Percentiles rank a stretch among this genome's conserved stretches.
These are phyloP conservation scores for Platysteira castanea DNA, from an alignment of 2,113 vertebrate species.

Conservation along the genomic window DNA sequence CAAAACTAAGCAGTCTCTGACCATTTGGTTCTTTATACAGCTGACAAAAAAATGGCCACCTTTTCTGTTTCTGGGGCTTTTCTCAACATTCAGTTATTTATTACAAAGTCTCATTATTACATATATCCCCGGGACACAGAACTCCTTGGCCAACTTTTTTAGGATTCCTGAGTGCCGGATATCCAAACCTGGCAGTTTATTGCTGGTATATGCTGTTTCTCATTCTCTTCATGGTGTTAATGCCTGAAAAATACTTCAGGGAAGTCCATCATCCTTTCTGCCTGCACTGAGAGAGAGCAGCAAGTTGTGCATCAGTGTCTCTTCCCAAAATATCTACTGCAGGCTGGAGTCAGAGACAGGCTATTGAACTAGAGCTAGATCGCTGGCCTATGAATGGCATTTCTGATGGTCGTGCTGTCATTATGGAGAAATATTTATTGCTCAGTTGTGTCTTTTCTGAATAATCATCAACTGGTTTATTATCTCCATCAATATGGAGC, in stretches of 20 bases:
- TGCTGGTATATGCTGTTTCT: not conserved
- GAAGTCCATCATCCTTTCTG: slow-evolving; percentile 15
- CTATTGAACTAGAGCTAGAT: not conserved
- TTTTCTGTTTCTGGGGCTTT: not conserved
- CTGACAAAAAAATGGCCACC: not conserved
- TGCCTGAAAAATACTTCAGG: slow-evolving; percentile 26
- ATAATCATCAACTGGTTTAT: slow-evolving; percentile 8
- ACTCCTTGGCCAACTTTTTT: not conserved
- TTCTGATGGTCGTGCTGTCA: not conserved
- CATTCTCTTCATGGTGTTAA: slow-evolving; percentile 5
- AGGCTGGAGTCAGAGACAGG: slow-evolving; percentile 24
- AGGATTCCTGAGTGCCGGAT: not conserved
- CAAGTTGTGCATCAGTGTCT: not conserved
- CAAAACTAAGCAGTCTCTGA: not conserved
- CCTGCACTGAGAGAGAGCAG: not conserved
- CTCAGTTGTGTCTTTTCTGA: not conserved
- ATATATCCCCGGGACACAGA: not conserved
- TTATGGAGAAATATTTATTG: slow-evolving; percentile 10
- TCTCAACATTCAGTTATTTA: not conserved
- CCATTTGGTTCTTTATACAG: not conserved
- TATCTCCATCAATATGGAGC: not conserved
- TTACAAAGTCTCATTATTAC: not conserved
- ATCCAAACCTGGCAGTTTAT: not conserved
- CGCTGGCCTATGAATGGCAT: fast-evolving
- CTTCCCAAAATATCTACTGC: slow-evolving; percentile 16